A percentile compares a stretch with the other conserved stretches of the same genome.
Conservation (phyloP, 2,113 vertebrate genomes). For the Charina bottae region DNA sequence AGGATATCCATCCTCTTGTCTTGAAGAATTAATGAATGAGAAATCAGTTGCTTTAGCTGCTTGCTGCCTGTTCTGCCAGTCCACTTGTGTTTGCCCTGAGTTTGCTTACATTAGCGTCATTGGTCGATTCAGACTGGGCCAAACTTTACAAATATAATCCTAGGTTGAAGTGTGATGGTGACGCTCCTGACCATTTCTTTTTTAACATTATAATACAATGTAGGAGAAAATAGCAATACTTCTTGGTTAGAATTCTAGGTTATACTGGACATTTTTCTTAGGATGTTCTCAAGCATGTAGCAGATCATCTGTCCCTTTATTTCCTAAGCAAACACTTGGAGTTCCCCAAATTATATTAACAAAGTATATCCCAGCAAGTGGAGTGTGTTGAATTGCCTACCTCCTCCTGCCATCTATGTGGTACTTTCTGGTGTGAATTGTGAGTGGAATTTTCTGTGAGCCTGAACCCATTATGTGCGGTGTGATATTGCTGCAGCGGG, state of each 20-base stretch:
- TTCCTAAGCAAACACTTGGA: not conserved
- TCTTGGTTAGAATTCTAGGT: not conserved
- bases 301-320: not conserved
- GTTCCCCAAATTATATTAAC: not conserved
- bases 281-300: not conserved
- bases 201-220: not conserved
- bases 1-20: not conserved
- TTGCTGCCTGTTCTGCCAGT: not conserved
- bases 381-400: not conserved
- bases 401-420: not conserved
- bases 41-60: not conserved
- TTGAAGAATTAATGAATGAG: not conserved
- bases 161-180: not conserved
- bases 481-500: not conserved
- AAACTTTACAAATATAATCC: not conserved
- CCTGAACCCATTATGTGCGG: not conserved
- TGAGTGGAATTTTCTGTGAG: not conserved
- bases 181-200: not conserved
- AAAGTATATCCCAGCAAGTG: not conserved
- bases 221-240: not conserved
- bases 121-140: not conserved
- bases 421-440: not conserved
- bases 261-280: not conserved
- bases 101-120: not conserved
- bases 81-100: not conserved